phyloP scores from a whole-genome alignment of 2,113 vertebrate species.

The Upupa epops region DNA sequence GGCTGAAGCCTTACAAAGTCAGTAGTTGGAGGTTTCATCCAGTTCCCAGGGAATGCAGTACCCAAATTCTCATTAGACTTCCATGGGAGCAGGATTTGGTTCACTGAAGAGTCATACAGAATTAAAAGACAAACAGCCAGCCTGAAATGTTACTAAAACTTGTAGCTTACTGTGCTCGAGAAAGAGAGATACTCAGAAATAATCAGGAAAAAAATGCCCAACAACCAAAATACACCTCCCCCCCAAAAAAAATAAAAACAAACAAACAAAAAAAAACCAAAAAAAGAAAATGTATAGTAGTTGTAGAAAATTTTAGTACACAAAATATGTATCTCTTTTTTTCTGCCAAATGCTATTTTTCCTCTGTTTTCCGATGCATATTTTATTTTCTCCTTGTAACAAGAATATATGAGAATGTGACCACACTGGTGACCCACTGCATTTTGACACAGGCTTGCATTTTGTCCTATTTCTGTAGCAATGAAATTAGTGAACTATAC shows the following conservation, averaged over 20 bases:
- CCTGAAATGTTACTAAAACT: constrained; percentile 29
- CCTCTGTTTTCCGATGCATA: not conserved
- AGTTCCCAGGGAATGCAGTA: constrained; percentile 51
- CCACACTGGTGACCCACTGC: not conserved
- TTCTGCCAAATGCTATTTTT: not conserved
- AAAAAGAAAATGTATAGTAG: not conserved
- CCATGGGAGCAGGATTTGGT: constrained; percentile 31
- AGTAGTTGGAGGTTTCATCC: constrained; percentile 5
- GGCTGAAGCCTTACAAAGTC: constrained; percentile 63
- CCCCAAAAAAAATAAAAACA: no score
- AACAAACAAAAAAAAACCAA: fast-evolving
- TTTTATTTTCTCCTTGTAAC: not conserved
- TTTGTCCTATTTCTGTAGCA: not conserved
- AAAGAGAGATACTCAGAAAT: not conserved
- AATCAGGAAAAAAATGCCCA: not conserved
- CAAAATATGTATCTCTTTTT: not conserved
- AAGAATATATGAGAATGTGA: not conserved
- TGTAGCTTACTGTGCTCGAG: not conserved
- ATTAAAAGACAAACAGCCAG: constrained; percentile 46
- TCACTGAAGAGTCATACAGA: constrained; percentile 49
- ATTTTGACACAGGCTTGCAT: not conserved
- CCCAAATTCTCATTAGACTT: constrained; percentile 46
- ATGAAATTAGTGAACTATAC: not conserved
- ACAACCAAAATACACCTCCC: no score
- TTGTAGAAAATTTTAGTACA: not conserved